Base-by-base conservation (phyloP, 2,888 invertebrate species). In the Mylabris sibirica region DNA sequence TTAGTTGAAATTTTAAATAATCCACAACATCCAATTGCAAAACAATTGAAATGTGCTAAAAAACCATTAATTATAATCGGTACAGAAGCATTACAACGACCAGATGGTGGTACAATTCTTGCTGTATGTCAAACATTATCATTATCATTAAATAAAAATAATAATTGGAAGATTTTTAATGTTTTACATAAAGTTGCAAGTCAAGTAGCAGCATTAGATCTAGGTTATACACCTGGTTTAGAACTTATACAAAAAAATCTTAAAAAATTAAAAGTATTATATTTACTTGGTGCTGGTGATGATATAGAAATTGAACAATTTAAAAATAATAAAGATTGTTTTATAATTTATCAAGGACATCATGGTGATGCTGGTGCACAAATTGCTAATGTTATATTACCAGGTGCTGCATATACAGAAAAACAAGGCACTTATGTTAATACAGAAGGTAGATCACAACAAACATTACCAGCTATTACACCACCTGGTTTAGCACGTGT, bases 371-470 rank as follows among this genome's bases (percentile, higher is more conserved):
- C 86, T 69, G 99, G 99, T 65, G 99, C 99, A 0, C 85, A 90
- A 53, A 92, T 96, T 74, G 99, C 99, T 44, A 98, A 99, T 86
- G 90, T 95, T 2, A 90, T 99, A 68, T 86, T 99, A 12, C 97
- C 99, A 1, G 96, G 98, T 71, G 97, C 97, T 6, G 98, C 99
- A 0, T 99, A 99, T 86, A 99, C 99, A 0, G 99, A 99, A 88
- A 99, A 99, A 86, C 93, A 95, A 83, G 97, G 91, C n/a, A 97
- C 95, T 0, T 99, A 94, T 85, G 97, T 97, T 0, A 99, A 99
- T 87, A 98, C 97, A 0, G 99, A 99, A 88, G 99, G 99, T 1
- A 90, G 99, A 73, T 91, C 98, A 41, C 98, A 99, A 85, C 93
- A 96, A 86, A 96, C 97, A 0, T 87, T 93, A 38, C 87, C 90